Evolutionary conservation across 1,140 invertebrate species (phyloP).

Genomic region (Pseudomyrmex gracilis): DNA sequence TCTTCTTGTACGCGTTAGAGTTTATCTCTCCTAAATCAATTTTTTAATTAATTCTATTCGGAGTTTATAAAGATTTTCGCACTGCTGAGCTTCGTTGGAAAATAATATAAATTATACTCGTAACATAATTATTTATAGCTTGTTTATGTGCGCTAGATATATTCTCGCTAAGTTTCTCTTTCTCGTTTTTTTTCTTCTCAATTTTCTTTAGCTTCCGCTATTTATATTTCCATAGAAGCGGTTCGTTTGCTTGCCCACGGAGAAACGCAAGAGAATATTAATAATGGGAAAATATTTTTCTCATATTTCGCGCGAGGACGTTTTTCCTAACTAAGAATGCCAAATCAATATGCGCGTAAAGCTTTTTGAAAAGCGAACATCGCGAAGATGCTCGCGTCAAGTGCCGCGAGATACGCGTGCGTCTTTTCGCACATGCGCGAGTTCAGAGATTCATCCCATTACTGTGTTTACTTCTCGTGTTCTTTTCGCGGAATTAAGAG

Average conservation of each 20-base stretch:
- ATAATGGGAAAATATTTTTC: conserved; percentile 55
- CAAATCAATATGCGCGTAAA: conserved; percentile 15
- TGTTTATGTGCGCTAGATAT: no score
- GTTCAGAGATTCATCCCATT: conserved; percentile 44
- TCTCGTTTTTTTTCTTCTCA: not conserved
- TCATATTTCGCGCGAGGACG: conserved; percentile 58
- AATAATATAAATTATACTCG: no score
- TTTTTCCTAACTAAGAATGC: conserved; percentile 14
- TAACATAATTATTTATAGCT: no score
- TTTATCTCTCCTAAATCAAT: not conserved
- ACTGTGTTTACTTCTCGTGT: conserved; percentile 27
- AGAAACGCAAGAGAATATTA: conserved; percentile 63
- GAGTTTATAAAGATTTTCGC: conserved; percentile 10
- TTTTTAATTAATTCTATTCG: not conserved
- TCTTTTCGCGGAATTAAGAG: conserved; percentile 42
- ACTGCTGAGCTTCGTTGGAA: no score
- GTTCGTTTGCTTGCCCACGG: not conserved
- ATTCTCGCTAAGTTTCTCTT: no score
- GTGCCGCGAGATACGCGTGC: not conserved
- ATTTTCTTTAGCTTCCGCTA: not conserved
- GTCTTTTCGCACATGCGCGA: not conserved
- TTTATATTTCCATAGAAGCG: conserved; percentile 8
- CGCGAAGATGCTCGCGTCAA: conserved; percentile 35
- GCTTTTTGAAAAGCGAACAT: conserved; percentile 57
- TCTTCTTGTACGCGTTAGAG: not conserved